Evolutionary conservation across 1,140 invertebrate genomes (phyloP).

Genomic region (Ceratitis capitata): DNA sequence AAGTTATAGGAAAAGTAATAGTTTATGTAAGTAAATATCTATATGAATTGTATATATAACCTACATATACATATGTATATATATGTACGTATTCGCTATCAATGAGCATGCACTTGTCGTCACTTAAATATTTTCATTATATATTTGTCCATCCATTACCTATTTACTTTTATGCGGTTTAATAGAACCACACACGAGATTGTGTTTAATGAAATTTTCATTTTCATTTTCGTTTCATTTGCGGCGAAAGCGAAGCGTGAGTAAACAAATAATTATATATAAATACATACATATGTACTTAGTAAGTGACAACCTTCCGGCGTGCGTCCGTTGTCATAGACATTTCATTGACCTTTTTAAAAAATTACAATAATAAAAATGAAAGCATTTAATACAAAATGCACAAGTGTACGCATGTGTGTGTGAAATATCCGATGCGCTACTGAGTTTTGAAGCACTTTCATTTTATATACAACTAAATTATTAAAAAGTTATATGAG

Average conservation of each 20-base stretch:
- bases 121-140: background rate
- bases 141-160: background rate
- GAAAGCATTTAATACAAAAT: background rate
- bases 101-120: background rate
- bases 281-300: too few species aligned
- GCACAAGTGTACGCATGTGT: too few species aligned
- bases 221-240: slow-evolving; percentile 7
- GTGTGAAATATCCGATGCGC: background rate
- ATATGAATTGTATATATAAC: too few species aligned
- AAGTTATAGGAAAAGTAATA: too few species aligned
- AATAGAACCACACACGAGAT: too few species aligned
- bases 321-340: background rate
- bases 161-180: background rate
- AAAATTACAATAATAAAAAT: too few species aligned
- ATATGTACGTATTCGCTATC: too few species aligned
- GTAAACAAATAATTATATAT: background rate
- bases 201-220: background rate
- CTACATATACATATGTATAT: background rate
- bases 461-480: background rate
- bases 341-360: background rate
- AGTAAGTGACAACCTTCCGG: background rate
- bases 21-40: background rate
- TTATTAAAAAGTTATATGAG: background rate
- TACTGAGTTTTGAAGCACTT: background rate
- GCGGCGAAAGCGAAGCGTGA: background rate